A percentile compares a stretch with the other conserved stretches of the same genome.
Evolutionary conservation across 2,888 invertebrate genomes (phyloP).

Genomic region (Sarcophaga rosellei): DNA sequence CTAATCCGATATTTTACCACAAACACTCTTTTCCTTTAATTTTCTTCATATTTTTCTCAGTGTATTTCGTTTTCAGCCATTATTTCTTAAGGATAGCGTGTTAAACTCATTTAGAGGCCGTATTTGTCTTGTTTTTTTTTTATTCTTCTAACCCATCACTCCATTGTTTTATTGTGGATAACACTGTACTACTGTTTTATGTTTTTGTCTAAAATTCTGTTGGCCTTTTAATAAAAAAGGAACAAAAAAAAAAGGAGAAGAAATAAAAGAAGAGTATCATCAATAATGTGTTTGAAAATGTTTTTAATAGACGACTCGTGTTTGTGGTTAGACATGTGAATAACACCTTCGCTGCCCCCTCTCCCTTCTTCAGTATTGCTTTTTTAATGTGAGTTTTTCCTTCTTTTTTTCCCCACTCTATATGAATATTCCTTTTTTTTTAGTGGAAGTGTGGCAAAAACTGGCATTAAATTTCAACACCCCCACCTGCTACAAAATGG

Average conservation of each 20-base stretch:
- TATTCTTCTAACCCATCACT: constrained; percentile 20
- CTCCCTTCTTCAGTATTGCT: too few relatives aligned
- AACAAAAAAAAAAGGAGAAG: too few relatives aligned
- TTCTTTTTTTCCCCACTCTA: not conserved
- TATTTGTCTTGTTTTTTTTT: constrained; percentile 42
- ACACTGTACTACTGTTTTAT: constrained; percentile 49
- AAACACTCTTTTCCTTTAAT: too few relatives aligned
- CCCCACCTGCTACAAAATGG: constrained; percentile 1
- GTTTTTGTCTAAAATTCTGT: constrained; percentile 10
- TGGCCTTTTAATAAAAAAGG: constrained; percentile 40
- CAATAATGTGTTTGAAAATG: constrained; percentile 65
- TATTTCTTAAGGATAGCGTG: constrained; percentile 47
- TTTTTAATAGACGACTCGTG: constrained; percentile 60
- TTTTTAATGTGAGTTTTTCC: not conserved
- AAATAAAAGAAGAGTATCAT: constrained; percentile 60
- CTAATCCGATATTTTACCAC: too few relatives aligned
- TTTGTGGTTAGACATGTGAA: constrained; percentile 64
- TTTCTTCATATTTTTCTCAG: not conserved
- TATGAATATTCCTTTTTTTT: not conserved
- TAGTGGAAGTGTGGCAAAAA: constrained; percentile 12
- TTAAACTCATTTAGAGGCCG: constrained; percentile 64
- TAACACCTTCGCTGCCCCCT: constrained; percentile 14
- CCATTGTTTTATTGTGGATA: constrained; percentile 18
- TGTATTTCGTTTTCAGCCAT: not conserved
- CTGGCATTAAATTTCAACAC: constrained; percentile 36